Evolutionary conservation across 1,140 invertebrate species (phyloP), one percentile per base, ranked within the genome.

Genomic region (Drosophila sproati): DNA sequence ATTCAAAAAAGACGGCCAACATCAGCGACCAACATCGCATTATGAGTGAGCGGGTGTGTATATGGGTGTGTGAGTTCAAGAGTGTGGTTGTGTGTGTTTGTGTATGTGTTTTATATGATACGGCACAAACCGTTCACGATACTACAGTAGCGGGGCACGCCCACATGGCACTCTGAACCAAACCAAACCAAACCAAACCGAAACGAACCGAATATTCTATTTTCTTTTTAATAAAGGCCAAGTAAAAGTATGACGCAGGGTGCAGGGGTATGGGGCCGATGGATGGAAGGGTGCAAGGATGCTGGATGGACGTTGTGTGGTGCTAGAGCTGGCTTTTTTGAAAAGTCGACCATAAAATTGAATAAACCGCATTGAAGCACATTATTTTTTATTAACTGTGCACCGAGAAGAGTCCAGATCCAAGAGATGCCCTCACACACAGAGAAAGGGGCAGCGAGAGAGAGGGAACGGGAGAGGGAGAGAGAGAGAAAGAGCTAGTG

Each of bases 321-420:
- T 78, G 75, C 60, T 72, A 20, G 20, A 20, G 20, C 20, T 20
- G 82, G 82, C 80, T 88, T 82, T 76, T 85, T 83, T 83, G 85
- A 89, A 88, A 88, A 88, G 85, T 89, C 85, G 80, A 82, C 83
- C 83, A 88, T 88, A 88, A 89, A 88, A 88, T 88, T 88, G 85
- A 88, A 88, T 89, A 88, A 88, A 88, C 85, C 80, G 85, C 85
- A 88, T 88, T 88, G 85, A 81, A 85, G 85, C 77, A 88, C 85
- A 88, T 88, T 88, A 88, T 88, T 88, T 88, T 88, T 89, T 88
- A 88, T 88, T 89, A 88, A 88, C 85, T 88, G 85, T 41, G 39
- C 51, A 64, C 12, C n/a, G 29, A 50, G 45, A 7, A 39, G 28
- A 78, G 55, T 43, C 37, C 20, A 62, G 51, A 62, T 68, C 55